Percentiles rank a stretch among this genome's conserved stretches.
phyloP scores from a whole-genome alignment of 2,113 vertebrate species.

The Nymphicus hollandicus region DNA sequence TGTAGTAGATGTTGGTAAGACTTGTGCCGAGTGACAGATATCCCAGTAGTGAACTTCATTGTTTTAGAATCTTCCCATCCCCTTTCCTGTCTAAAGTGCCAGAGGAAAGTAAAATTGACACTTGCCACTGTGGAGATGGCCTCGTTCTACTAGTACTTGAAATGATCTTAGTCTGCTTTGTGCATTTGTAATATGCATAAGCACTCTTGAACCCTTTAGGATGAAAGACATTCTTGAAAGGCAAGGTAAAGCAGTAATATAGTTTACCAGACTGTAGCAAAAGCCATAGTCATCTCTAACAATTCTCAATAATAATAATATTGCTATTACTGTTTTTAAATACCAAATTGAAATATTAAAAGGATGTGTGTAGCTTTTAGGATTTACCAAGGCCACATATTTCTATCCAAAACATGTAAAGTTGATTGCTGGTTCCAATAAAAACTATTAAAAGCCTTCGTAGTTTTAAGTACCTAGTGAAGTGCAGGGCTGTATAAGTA shows the following conservation, averaged over 20 bases:
- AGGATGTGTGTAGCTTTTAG: not conserved
- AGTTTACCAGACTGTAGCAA: not conserved
- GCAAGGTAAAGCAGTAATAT: not conserved
- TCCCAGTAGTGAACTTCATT: not conserved
- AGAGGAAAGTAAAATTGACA: not conserved
- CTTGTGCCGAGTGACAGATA: not conserved
- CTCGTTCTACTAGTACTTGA: not conserved
- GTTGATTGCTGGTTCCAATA: not conserved
- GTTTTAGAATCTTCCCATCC: not conserved
- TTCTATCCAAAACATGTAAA: not conserved
- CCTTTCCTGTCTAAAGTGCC: not conserved
- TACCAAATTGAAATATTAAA: not conserved
- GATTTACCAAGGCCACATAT: not conserved
- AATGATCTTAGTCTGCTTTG: not conserved
- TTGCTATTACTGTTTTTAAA: not conserved
- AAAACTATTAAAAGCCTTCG: not conserved
- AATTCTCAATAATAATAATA: not conserved
- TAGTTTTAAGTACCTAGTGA: not conserved
- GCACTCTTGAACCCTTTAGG: not conserved
- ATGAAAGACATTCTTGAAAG: not conserved
- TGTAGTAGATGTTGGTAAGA: not conserved
- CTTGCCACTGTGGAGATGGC: not conserved
- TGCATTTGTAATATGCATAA: not conserved
- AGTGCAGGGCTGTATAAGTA: not conserved
- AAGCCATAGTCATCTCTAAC: not conserved